Conservation (phyloP, 2,113 vertebrate genomes). For the Lepidothrix coronata region DNA sequence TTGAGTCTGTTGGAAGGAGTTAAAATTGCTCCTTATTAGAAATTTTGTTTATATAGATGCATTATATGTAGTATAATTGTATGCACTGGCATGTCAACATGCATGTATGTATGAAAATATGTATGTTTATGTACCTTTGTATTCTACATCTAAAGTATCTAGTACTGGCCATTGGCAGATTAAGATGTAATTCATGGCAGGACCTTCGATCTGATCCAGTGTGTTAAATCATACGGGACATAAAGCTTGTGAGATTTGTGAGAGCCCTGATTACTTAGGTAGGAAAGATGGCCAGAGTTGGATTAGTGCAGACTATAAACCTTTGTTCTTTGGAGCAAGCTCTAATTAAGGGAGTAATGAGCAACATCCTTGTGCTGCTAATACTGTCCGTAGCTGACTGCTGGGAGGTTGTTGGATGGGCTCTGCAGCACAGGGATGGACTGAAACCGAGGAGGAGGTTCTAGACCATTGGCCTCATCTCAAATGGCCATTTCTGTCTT, state of each 20-base stretch:
- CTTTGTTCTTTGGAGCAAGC: not conserved
- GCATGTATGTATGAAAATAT: not conserved
- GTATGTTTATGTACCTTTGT: not conserved
- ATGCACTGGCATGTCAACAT: fast-evolving
- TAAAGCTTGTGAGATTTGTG: not conserved
- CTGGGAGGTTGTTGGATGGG: not conserved
- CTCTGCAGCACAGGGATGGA: not conserved
- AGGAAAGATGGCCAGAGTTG: not conserved
- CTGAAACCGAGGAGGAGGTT: not conserved
- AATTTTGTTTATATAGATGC: not conserved
- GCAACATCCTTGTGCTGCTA: not conserved
- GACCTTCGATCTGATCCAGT: not conserved
- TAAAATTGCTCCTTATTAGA: not conserved
- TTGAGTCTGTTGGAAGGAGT: fast-evolving
- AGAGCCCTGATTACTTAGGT: not conserved
- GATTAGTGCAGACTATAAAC: not conserved
- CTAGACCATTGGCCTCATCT: not conserved
- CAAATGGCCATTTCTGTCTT: not conserved
- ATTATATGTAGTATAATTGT: not conserved
- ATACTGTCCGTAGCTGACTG: not conserved
- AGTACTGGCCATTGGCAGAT: not conserved
- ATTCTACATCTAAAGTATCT: not conserved
- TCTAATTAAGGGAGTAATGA: conserved; percentile 35
- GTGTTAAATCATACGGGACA: not conserved
- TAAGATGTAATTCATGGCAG: not conserved